A percentile compares a stretch with the other conserved stretches of the same genome.
These are phyloP conservation scores for Dorcus parallelipipedus DNA, from an alignment of 2,888 invertebrate species.

Conservation along the genomic window DNA sequence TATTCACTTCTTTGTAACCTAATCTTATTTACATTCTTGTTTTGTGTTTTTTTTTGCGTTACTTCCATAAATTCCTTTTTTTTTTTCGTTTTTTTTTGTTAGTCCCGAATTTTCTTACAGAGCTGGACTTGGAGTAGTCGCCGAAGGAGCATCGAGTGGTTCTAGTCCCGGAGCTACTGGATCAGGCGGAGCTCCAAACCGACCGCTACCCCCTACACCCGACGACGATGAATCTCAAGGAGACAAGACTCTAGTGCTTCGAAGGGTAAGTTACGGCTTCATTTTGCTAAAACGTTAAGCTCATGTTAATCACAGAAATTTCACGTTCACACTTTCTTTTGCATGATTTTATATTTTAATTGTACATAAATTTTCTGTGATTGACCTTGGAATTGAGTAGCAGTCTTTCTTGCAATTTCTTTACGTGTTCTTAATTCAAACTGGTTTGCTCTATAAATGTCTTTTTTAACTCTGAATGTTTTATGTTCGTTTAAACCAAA, in stretches of 20 bases:
- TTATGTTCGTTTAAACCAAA: not conserved
- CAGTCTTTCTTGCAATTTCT: no score
- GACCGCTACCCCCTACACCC: constrained; percentile 92
- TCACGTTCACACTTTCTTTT: not conserved
- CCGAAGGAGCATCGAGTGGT: constrained; percentile 53
- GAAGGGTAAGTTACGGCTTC: constrained; percentile 68
- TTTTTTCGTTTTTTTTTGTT: constrained; percentile 44
- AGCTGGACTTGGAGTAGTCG: constrained; percentile 64
- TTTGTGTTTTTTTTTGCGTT: constrained; percentile 18
- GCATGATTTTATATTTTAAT: no score
- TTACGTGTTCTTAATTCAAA: not conserved
- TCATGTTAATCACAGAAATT: not conserved
- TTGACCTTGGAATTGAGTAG: no score
- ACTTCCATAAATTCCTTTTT: constrained; percentile 27
- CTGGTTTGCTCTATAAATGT: not conserved
- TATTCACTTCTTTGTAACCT: not conserved
- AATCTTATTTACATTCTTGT: not conserved
- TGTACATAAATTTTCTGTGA: no score
- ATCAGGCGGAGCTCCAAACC: constrained; percentile 77
- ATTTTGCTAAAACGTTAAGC: not conserved
- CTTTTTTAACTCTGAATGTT: constrained; percentile 47
- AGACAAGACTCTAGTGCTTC: constrained; percentile 88
- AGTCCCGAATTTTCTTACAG: constrained; percentile 83
- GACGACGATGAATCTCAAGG: constrained; percentile 78
- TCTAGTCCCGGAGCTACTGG: constrained; percentile 49